Conservation (phyloP, 2,113 vertebrate genomes). For the Panthera tigris region DNA sequence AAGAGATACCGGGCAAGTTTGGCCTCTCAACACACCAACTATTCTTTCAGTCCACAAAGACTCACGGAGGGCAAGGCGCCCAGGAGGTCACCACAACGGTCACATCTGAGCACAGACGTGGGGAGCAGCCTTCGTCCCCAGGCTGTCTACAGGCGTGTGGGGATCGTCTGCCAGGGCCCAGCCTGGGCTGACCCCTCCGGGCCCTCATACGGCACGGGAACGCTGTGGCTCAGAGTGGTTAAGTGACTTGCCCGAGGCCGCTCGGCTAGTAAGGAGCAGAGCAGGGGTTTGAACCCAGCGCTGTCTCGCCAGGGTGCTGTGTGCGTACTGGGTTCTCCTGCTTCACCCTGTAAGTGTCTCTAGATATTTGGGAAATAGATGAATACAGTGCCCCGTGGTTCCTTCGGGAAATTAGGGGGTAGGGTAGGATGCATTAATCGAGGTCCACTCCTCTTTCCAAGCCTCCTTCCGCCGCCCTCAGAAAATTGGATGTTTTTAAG, state of each 20-base stretch:
- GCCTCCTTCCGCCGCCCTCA: not conserved
- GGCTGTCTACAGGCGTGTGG: not conserved
- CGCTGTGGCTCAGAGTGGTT: not conserved
- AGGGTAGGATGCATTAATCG: no score
- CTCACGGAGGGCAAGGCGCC: fast-evolving
- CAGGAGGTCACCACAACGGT: not conserved
- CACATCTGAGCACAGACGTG: not conserved
- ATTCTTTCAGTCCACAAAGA: not conserved
- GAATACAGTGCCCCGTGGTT: fast-evolving
- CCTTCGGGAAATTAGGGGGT: not conserved
- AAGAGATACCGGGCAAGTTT: not conserved
- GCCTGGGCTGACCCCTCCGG: not conserved
- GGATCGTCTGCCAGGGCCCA: not conserved
- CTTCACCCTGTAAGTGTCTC: no score
- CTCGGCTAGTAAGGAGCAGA: not conserved
- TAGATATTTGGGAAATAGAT: no score
- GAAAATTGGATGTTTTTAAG: not conserved
- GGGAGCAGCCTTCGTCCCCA: fast-evolving
- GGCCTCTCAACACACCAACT: no score
- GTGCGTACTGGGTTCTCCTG: not conserved
- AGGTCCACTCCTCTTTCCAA: not conserved
- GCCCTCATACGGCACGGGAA: not conserved
- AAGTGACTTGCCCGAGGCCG: not conserved
- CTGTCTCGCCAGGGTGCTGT: not conserved
- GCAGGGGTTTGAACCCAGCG: not conserved